Percentiles rank a stretch among this genome's conserved stretches.
Conservation (phyloP, 2,888 invertebrate genomes). For the Melieria crassipennis region DNA sequence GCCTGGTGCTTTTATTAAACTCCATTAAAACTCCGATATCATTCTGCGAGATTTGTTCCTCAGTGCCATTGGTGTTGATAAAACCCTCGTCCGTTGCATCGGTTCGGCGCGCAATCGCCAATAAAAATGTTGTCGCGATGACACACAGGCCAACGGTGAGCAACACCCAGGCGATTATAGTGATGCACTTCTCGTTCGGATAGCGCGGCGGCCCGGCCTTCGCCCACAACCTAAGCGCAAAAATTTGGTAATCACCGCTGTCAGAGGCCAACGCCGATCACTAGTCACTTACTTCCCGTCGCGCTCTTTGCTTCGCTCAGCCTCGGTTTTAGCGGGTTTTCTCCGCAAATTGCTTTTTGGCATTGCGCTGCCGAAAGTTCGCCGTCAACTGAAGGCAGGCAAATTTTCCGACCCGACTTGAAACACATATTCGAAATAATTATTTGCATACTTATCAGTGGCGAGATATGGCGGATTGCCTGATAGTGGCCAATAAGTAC, state of each 20-base stretch:
- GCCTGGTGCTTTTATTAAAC: slow-evolving; percentile 24
- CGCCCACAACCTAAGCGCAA: too few species aligned
- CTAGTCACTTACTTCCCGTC: background rate
- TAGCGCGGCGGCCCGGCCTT: too few species aligned
- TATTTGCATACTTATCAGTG: too few species aligned
- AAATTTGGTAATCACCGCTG: too few species aligned
- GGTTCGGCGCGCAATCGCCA: slow-evolving; percentile 35
- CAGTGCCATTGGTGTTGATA: background rate
- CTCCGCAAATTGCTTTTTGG: background rate
- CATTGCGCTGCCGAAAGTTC: background rate
- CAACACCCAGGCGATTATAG: slow-evolving; percentile 47
- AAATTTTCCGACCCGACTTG: too few species aligned
- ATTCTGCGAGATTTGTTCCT: background rate
- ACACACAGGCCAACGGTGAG: slow-evolving; percentile 47
- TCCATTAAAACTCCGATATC: background rate
- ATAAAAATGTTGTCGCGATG: slow-evolving; percentile 39
- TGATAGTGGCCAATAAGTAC: too few species aligned
- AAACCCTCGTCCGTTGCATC: background rate
- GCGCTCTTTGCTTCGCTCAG: background rate
- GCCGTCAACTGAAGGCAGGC: background rate
- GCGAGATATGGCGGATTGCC: too few species aligned
- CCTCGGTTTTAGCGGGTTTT: background rate
- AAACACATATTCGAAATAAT: too few species aligned
- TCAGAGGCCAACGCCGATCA: too few species aligned
- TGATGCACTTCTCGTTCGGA: slow-evolving; percentile 32